Base-by-base conservation (phyloP, 2,888 invertebrate genomes). In the Cosmia pyralina region DNA sequence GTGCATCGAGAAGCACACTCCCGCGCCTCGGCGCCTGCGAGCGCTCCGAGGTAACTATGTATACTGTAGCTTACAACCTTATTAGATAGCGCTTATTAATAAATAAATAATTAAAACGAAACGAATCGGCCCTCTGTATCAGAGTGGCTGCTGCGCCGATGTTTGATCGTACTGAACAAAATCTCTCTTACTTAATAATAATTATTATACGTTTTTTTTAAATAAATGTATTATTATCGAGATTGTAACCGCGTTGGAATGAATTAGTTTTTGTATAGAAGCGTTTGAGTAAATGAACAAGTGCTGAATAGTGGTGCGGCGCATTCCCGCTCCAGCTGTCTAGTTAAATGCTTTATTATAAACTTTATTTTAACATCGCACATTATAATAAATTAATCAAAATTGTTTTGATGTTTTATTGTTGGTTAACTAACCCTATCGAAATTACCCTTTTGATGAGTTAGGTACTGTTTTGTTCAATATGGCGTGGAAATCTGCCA, bases 341-440 rank as follows among this genome's bases (percentile, higher is more conserved):
- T 92, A 91, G 92, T 93, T 93, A 94, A 93, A 94, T 95, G 95
- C 96, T 96, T 95, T 94, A 95, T 94, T 93, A 93, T 96, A 94
- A 95, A 95, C 93, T 93, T 85, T 95, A 95, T 95, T 96, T 95
- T 96, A 96, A 96, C 96, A 96, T 96, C 96, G 96, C 96, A 96
- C 96, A 95, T 95, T 94, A 95, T 94, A 96, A 95, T 96, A 96
- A 96, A 96, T 96, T 96, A 96, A 96, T 96, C 95, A 92, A 95
- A 96, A 95, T 94, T 94, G 92, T 89, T 77, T 70, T 81, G 63
- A 53, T 86, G 88, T 91, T 92, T 91, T 90, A 89, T 90, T 89
- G 57, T 88, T 83, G 77, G 50, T 60, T 55, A 15, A 64, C 48
- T 15, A n/a, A 19, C 62, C 50, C 41, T 22, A 58, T 69, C 60